Conservation (phyloP, 2,113 vertebrate species). For the Corythornis cristatus region DNA sequence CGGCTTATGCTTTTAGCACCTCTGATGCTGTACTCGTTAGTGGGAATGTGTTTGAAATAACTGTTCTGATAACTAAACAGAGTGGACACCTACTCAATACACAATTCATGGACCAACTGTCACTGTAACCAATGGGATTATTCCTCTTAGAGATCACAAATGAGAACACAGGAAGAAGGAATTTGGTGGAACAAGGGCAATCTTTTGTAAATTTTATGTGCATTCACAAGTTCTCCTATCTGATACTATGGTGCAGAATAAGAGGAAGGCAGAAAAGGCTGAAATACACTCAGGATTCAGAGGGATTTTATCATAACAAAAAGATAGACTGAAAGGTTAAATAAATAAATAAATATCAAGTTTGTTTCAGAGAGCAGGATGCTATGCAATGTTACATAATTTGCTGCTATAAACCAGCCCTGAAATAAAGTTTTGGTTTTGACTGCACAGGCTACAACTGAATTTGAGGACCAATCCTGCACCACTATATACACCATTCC, state of each 20-base stretch:
- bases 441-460: background rate
- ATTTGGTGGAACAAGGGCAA: background rate
- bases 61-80: background rate
- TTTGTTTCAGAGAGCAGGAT: background rate
- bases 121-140: background rate
- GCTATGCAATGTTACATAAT: background rate
- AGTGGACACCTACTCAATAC: background rate
- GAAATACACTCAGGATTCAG: background rate
- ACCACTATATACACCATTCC: background rate
- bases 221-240: background rate
- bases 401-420: background rate
- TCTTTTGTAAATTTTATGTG: background rate
- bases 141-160: background rate
- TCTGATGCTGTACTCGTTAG: background rate
- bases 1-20: background rate
- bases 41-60: background rate
- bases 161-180: background rate
- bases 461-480: rapidly evolving
- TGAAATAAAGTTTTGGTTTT: background rate
- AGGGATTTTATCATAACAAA: background rate
- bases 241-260: background rate
- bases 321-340: background rate
- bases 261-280: background rate
- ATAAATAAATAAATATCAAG: background rate
- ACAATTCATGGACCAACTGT: background rate